Evolutionary conservation across 2,888 invertebrate genomes (phyloP).

Genomic region (Hypena proboscidalis): DNA sequence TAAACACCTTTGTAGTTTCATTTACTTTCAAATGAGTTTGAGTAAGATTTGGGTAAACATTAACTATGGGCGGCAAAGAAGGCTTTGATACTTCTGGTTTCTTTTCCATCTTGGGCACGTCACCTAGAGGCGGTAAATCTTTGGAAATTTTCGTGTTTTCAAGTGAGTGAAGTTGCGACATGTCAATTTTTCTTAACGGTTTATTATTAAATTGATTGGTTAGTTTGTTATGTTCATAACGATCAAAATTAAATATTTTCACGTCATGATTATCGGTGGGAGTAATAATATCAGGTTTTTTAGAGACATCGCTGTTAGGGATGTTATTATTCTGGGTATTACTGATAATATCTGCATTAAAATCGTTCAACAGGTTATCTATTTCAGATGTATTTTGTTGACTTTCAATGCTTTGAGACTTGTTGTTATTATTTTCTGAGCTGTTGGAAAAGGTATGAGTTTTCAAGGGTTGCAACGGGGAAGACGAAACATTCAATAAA

Average conservation of each 20-base stretch:
- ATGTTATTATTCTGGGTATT: slow-evolving; percentile 61
- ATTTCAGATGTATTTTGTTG: slow-evolving; percentile 69
- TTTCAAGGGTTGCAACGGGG: slow-evolving; percentile 78
- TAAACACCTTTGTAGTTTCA: slow-evolving; percentile 74
- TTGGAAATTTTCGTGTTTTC: slow-evolving; percentile 81
- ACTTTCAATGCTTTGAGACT: slow-evolving; percentile 67
- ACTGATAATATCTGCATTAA: slow-evolving; percentile 57
- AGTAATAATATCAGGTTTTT: slow-evolving; percentile 50
- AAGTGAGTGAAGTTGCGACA: slow-evolving; percentile 76
- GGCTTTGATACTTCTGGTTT: slow-evolving; percentile 60
- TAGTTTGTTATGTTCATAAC: slow-evolving; percentile 79
- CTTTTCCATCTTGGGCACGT: slow-evolving; percentile 57
- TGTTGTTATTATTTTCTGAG: slow-evolving; percentile 74
- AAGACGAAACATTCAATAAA: slow-evolving; percentile 76
- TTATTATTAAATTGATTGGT: slow-evolving; percentile 64
- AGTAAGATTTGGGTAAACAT: slow-evolving; percentile 79
- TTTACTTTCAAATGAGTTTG: slow-evolving; percentile 80
- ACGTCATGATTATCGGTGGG: slow-evolving; percentile 69
- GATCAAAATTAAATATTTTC: slow-evolving; percentile 82
- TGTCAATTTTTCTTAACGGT: slow-evolving; percentile 75
- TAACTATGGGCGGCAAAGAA: slow-evolving; percentile 70
- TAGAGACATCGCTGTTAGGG: slow-evolving; percentile 41
- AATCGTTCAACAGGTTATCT: slow-evolving; percentile 73
- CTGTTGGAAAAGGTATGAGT: slow-evolving; percentile 76
- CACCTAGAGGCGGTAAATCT: slow-evolving; percentile 69